Evolutionary conservation across 2,797 vertebrate species (phyloP), one percentile per base, ranked within the genome.

Genomic region (Buphagus erythrorhynchus): DNA sequence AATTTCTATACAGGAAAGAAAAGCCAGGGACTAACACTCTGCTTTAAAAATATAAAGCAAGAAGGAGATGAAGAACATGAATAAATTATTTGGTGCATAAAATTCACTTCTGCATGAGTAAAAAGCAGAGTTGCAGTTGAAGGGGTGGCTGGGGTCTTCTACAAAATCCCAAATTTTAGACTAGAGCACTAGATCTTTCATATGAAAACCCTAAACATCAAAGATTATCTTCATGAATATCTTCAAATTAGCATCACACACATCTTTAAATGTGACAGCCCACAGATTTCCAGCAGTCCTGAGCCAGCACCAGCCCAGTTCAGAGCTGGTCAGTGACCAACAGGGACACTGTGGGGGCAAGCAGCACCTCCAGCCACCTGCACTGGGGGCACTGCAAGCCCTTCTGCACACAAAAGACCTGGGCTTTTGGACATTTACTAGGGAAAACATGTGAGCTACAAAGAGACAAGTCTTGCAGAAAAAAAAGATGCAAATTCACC

Each of bases 181-280:
- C 14, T 42, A 28, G 20, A 4, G 1, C 29, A 38, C 29, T n/a
- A 52, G 16, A 66, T 29, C 14, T 77, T 76, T 36, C 31, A 14
- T 7, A 66, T 21, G 55, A 73, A 79, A 86, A 69, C 16, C 14
- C n/a, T 10, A 8, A 71, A 15, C 49, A 51, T 13, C 5, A 9
- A 74, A 71, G 20, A 77, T 72, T 7, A 67, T 36, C 40, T 68
- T n/a, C 7, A 63, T 10, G 28, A 68, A 42, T 46, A 77, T 59
- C 65, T 95, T 65, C 55, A 73, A 83, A 71, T 83, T 31, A 73
- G 68, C 1, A 0, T 77, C 82, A 83, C 20, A 88, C 13, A 36
- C 16, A 77, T 82, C 38, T 76, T 90, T 35, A 83, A 92, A 87
- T 62, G 31, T 3, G 45, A 49, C 57, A 94, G 61, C 72, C 65